Percentiles rank a stretch among this genome's conserved stretches.
phyloP scores from a whole-genome alignment of 2,797 vertebrate genomes.

The Emydoidea blandingii region DNA sequence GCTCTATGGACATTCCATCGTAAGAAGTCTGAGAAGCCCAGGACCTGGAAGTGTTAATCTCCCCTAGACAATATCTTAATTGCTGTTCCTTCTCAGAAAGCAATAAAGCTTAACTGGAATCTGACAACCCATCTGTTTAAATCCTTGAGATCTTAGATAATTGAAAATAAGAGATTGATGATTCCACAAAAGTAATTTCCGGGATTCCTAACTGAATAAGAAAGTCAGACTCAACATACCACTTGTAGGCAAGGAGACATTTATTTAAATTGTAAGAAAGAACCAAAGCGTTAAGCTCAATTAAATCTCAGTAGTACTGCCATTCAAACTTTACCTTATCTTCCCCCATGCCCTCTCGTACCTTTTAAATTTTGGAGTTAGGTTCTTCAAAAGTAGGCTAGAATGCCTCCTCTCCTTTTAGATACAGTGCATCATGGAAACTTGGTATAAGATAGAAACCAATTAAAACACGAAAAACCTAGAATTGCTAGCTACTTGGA shows the following conservation, averaged over 20 bases:
- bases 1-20: neutral
- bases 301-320: neutral
- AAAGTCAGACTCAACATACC: neutral
- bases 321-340: neutral
- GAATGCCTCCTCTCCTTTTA: neutral
- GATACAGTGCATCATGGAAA: neutral
- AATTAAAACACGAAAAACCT: neutral
- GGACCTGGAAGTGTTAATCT: neutral
- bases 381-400: neutral
- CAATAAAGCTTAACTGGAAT: conserved; percentile 60
- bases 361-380: neutral
- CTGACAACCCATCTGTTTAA: conserved; percentile 45
- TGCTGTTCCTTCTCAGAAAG: conserved; percentile 32
- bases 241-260: neutral
- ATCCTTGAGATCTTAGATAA: conserved; percentile 31
- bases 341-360: neutral
- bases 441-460: neutral
- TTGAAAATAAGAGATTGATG: conserved; percentile 17
- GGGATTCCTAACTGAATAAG: neutral
- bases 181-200: conserved; percentile 39
- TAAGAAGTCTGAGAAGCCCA: neutral
- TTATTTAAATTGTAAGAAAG: neutral
- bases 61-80: conserved; percentile 44
- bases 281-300: neutral
- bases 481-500: neutral